Conservation (phyloP, 2,888 invertebrate species). For the Patella pellucida region DNA sequence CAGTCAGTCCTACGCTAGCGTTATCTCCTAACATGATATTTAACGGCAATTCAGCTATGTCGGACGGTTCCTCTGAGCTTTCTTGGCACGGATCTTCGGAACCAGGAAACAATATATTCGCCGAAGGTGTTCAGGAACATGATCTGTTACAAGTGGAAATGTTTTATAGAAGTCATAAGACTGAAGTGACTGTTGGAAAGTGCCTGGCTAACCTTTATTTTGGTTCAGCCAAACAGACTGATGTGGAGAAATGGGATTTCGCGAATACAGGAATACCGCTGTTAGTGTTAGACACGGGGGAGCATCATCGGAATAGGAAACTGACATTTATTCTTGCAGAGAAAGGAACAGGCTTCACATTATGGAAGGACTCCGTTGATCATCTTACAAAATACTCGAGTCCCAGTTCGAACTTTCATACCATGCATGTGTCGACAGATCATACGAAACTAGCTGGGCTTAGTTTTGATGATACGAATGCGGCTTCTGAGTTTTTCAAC, state of each 20-base stretch:
- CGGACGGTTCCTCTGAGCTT: slow-evolving; percentile 43
- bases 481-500: slow-evolving; percentile 78
- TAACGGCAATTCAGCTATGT: slow-evolving; percentile 31
- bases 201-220: slow-evolving; percentile 77
- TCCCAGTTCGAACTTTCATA: slow-evolving; percentile 80
- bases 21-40: background rate
- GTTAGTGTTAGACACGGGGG: slow-evolving; percentile 83
- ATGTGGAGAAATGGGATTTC: slow-evolving; percentile 77
- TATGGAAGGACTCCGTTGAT: slow-evolving; percentile 87
- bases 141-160: slow-evolving; percentile 68
- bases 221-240: slow-evolving; percentile 51
- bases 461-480: slow-evolving; percentile 82
- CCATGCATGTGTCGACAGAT: slow-evolving; percentile 84
- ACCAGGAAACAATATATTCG: slow-evolving; percentile 32
- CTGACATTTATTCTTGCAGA: slow-evolving; percentile 82
- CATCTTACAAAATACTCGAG: slow-evolving; percentile 82
- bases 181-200: slow-evolving; percentile 83
- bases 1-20: background rate
- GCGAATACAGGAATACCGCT: slow-evolving; percentile 85
- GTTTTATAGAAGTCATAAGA: slow-evolving; percentile 79
- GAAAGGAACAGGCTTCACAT: slow-evolving; percentile 84
- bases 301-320: slow-evolving; percentile 74
- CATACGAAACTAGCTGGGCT: slow-evolving; percentile 84
- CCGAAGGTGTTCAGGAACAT: slow-evolving; percentile 59
- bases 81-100: slow-evolving; percentile 37